Evolutionary conservation across 2,797 vertebrate species (phyloP), one percentile per base, ranked within the genome.

Genomic region (Chanos chanos): DNA sequence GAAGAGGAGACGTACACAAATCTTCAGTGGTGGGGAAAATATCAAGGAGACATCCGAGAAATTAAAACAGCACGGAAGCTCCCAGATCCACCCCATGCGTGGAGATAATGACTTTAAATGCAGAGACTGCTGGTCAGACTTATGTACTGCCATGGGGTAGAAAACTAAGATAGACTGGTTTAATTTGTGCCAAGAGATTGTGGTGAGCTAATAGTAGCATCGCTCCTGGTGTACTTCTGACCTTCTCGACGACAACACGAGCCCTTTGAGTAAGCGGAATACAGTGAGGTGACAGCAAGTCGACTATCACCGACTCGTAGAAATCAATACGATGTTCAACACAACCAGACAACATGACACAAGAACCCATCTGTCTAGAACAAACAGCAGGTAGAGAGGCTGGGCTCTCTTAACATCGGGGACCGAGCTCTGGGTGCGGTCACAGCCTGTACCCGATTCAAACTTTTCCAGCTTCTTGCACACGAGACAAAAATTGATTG

Each of bases 91-190:
- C 24, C 48, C 43, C 16, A 50, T 36, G n/a, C 28, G 31, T 51
- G 58, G 19, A 25, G 8, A 12, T 49, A 41, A 62, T 28, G 40
- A 18, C 48, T 57, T 56, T 18, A 66, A 52, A 45, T 30, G 39
- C 13, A 50, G 10, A 34, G 16, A 47, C 22, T 54, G 13, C 43
- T 25, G 18, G 5, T 25, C 43, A 56, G 53, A 69, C 37, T 48
- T 34, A 63, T 72, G 55, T 40, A 56, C 6, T 53, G 44, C 66
- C 48, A 18, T 4, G 4, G 37, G 66, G 16, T 39, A 15, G 10
- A 24, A 31, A 44, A 44, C 43, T 54, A 69, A 75, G 69, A 75
- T 66, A 56, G 53, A 74, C 61, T 71, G 43, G 68, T 74, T 74
- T 71, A 68, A 74, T 74, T 66, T 65, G 60, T 27, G 68, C 43